Evolutionary conservation across 2,113 vertebrate species (phyloP).

Genomic region (Sclerurus mexicanus): DNA sequence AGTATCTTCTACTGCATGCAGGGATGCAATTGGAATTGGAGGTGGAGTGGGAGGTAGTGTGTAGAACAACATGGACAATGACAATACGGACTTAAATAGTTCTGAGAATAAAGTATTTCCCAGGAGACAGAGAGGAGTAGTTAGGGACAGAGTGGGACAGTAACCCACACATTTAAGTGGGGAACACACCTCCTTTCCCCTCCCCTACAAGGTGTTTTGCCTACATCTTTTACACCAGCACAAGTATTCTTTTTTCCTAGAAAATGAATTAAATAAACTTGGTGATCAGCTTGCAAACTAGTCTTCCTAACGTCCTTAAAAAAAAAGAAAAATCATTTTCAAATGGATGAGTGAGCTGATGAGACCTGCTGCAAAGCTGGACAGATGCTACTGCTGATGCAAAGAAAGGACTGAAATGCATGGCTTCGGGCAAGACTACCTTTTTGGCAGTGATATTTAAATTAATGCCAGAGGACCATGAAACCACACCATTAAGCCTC

Average conservation of each 20-base stretch:
- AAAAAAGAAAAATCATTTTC: not conserved
- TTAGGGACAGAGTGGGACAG: not conserved
- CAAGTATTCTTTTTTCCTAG: not conserved
- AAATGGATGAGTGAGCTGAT: constrained; percentile 30
- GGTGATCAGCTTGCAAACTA: constrained; percentile 26
- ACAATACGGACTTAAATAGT: not conserved
- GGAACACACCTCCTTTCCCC: not conserved
- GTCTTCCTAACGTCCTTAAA: not conserved
- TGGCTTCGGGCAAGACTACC: constrained; percentile 19
- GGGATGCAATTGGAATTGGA: not conserved
- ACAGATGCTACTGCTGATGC: constrained; percentile 37
- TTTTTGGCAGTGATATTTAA: constrained; percentile 36
- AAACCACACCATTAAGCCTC: constrained; percentile 10
- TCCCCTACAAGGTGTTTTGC: not conserved
- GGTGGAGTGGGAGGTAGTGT: not conserved
- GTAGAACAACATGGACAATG: fast-evolving
- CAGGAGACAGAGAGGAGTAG: not conserved
- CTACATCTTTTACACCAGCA: not conserved
- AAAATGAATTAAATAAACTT: constrained; percentile 5
- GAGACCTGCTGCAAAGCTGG: constrained; percentile 34
- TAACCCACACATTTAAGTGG: not conserved
- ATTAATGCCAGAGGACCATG: constrained; percentile 26
- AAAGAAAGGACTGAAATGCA: constrained; percentile 9
- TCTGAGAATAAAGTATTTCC: not conserved
- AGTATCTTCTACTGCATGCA: not conserved